Evolutionary conservation across 2,888 invertebrate genomes (phyloP).

Genomic region (Clunio marinus): DNA sequence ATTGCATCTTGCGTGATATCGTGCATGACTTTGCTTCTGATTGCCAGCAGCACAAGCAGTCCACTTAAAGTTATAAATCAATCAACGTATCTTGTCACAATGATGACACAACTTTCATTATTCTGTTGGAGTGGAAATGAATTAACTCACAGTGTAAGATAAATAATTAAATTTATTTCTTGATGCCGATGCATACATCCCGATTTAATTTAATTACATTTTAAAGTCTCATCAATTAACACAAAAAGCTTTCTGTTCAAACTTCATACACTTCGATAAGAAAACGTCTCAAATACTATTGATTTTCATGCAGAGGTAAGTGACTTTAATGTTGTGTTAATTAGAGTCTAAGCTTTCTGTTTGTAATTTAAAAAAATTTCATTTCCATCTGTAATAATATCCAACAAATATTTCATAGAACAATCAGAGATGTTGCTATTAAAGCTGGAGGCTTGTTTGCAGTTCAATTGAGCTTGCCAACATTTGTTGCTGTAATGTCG

Average conservation of each 20-base stretch:
- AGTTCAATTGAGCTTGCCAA: constrained; percentile 23
- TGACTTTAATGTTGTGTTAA: neutral
- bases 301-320: constrained; percentile 25
- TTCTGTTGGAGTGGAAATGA: constrained; percentile 60
- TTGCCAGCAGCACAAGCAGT: constrained; percentile 45
- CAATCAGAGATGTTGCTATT: neutral
- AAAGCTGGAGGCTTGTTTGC: constrained; percentile 34
- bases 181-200: too few relatives aligned
- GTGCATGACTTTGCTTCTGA: constrained; percentile 49
- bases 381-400: neutral
- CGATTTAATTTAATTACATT: neutral
- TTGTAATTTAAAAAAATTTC: too few relatives aligned
- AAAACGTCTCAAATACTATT: neutral
- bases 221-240: constrained; percentile 31
- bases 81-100: constrained; percentile 55
- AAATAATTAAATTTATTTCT: too few relatives aligned
- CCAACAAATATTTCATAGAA: neutral
- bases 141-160: constrained; percentile 54
- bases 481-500: constrained; percentile 32
- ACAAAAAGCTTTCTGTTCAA: constrained; percentile 28
- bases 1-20: constrained; percentile 46
- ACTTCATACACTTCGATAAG: constrained; percentile 29
- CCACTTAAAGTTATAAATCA: constrained; percentile 51
- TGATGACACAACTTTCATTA: constrained; percentile 55
- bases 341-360: neutral